phyloP scores from a whole-genome alignment of 2,888 invertebrate genomes.

The Bruchidius siliquastri region DNA sequence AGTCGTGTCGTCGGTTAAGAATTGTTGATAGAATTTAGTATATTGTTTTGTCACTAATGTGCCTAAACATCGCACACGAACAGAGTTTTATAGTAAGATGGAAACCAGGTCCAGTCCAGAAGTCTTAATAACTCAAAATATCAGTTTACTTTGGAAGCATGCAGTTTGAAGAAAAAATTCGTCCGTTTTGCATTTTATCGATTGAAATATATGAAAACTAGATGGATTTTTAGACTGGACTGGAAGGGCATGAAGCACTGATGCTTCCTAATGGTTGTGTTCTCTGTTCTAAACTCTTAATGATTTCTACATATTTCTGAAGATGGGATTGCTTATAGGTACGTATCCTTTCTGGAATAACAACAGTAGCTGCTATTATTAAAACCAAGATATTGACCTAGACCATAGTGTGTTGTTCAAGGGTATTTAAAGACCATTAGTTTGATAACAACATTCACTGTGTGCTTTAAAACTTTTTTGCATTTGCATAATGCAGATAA shows the following conservation, averaged over 20 bases:
- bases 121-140: neutral
- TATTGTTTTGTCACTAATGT: slow-evolving; percentile 5
- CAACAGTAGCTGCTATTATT: too few species aligned
- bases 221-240: neutral
- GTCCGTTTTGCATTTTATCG: too few species aligned
- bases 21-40: slow-evolving; percentile 12
- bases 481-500: too few species aligned
- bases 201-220: too few species aligned
- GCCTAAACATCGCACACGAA: neutral
- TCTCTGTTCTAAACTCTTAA: neutral
- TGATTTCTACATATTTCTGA: neutral
- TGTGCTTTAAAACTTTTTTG: too few species aligned
- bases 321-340: neutral
- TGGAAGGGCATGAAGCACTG: neutral
- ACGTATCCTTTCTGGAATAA: neutral
- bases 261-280: neutral
- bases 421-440: too few species aligned
- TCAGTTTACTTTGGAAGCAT: too few species aligned
- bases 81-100: neutral
- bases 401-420: too few species aligned
- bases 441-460: too few species aligned
- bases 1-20: slow-evolving; percentile 4
- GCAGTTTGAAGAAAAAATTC: too few species aligned
- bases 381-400: too few species aligned
- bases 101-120: neutral